Base-by-base conservation (phyloP, 2,888 invertebrate genomes). In the Melieria picta region DNA sequence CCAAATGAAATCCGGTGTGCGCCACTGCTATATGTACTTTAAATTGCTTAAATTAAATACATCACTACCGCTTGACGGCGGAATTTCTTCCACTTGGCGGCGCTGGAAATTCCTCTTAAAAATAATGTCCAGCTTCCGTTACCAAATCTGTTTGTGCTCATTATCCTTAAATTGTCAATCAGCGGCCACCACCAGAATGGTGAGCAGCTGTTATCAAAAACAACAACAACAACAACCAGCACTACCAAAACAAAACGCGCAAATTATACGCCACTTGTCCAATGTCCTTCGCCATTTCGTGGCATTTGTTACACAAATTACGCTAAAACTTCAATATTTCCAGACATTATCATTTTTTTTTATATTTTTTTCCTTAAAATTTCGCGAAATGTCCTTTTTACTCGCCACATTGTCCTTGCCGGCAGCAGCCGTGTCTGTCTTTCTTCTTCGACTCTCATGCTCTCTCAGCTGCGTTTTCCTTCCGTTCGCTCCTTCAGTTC, bases 151-250 rank as follows among this genome's bases (percentile, higher is more conserved):
- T 72, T 45, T 65, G 48, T 52, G 48, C 62, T 76, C 72, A 75
- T 77, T 74, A 76, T 72, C 48, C 61, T 63, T 67, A 73, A 76
- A 75, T 75, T 76, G 69, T 58, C 71, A 63, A 48, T 50, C 57
- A 62, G 43, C 57, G 9, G 30, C n/a, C 48, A 9, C 10, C 30
- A 47, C 5, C 55, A 55, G 16, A 69, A 5, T 52, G 52, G 11
- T 13, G 11, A 9, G 11, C 52, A 7, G 52, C 52, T 5, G 11
- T 52, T 52, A 11, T 52, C 30, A 30, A 30, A 30, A 30, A 30
- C 30, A 30, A 30, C 30, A 30, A 30, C 30, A 30, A 30, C 30
- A 30, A 30, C 30, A 30, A 30, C 30, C 2, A 30, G 3, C 3
- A 30, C 3, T 30, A 16, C 5, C 4, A 60, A 16, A 60, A 60